A percentile compares a stretch with the other conserved stretches of the same genome.
phyloP scores from a whole-genome alignment of 2,113 vertebrate species.

The Sinocyclocheilus rhinocerous region DNA sequence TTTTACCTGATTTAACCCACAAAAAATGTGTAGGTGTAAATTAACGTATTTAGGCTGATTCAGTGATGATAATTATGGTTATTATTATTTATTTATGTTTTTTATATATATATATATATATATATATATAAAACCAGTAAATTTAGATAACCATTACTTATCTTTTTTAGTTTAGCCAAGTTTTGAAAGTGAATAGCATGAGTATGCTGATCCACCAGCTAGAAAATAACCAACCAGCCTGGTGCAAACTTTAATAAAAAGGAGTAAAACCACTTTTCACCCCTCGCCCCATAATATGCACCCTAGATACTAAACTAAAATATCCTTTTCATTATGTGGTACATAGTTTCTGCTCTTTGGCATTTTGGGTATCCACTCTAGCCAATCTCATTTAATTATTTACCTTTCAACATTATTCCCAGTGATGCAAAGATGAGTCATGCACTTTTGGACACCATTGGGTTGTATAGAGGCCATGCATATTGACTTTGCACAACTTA shows the following conservation, averaged over 20 bases:
- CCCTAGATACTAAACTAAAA: not conserved
- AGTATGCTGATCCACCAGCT: not conserved
- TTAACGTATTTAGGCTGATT: no score
- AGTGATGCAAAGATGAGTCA: not conserved
- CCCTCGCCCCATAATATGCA: not conserved
- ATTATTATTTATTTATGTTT: no score
- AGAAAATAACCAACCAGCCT: not conserved
- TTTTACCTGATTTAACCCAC: no score
- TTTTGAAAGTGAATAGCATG: not conserved
- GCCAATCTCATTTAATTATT: constrained; percentile 12
- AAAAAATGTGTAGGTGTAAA: not conserved
- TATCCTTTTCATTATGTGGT: not conserved
- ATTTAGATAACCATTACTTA: no score
- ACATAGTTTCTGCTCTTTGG: not conserved
- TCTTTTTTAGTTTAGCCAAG: no score
- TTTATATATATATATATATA: no score
- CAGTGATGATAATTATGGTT: no score
- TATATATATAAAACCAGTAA: no score
- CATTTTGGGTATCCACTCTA: not conserved
- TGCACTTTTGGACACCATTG: not conserved
- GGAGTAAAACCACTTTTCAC: not conserved
- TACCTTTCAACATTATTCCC: constrained; percentile 14
- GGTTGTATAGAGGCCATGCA: not conserved
- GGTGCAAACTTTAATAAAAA: not conserved
- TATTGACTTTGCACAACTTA: not conserved